These are phyloP conservation scores for Clytia hemisphaerica DNA, from an alignment of 30 jellyfish, hydroid and myxozoan species.

Conservation along the genomic window DNA sequence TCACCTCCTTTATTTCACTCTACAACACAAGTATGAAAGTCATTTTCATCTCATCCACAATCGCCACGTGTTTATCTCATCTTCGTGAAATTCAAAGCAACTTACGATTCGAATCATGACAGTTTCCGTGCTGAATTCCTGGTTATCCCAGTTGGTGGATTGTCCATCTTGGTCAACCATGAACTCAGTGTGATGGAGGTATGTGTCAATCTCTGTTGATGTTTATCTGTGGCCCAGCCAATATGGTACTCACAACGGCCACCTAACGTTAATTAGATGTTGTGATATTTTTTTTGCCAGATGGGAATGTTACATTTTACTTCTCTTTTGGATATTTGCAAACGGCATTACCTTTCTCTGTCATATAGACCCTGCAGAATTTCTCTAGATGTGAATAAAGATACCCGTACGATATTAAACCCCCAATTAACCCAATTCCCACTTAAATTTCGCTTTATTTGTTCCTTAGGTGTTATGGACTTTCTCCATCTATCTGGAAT, in stretches of 20 bases:
- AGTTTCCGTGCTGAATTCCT: constrained; percentile 74
- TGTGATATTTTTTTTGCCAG: not conserved
- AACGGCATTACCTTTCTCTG: too few relatives aligned
- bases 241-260: not conserved
- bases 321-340: too few relatives aligned
- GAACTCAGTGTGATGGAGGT: constrained; percentile 85
- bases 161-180: constrained; percentile 77
- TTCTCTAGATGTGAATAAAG: too few relatives aligned
- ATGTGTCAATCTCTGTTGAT: not conserved
- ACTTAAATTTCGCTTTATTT: too few relatives aligned
- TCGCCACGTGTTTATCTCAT: constrained; percentile 66
- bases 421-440: too few relatives aligned
- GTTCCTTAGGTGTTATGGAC: constrained; percentile 85
- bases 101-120: constrained; percentile 86
- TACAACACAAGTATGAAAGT: constrained; percentile 85
- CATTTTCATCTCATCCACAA: constrained; percentile 49
- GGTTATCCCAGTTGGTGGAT: constrained; percentile 88
- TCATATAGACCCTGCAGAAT: too few relatives aligned
- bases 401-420: too few relatives aligned
- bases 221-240: not conserved
- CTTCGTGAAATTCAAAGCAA: constrained; percentile 77
- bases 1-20: constrained; percentile 64
- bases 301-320: too few relatives aligned
- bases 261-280: not conserved
- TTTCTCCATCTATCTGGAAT: constrained; percentile 91